Evolutionary conservation across 2,113 vertebrate genomes (phyloP).

Genomic region (Porphyrio hochstetteri): DNA sequence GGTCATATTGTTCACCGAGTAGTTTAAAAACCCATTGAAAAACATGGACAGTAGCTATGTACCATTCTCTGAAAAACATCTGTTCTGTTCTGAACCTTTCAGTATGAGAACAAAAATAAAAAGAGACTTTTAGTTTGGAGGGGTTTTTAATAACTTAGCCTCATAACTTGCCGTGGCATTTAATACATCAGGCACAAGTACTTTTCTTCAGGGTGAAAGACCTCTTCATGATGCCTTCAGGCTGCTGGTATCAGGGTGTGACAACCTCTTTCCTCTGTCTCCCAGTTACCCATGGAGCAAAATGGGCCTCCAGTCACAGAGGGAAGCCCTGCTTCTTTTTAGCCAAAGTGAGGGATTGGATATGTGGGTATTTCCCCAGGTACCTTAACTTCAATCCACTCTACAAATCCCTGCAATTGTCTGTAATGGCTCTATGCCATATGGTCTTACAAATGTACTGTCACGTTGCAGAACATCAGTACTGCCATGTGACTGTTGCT

Average conservation of each 20-base stretch:
- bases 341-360: background rate
- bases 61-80: background rate
- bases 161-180: background rate
- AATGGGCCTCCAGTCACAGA: background rate
- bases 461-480: background rate
- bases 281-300: background rate
- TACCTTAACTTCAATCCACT: background rate
- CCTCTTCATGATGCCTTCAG: background rate
- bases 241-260: background rate
- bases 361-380: background rate
- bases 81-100: background rate
- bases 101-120: too few relatives aligned
- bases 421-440: background rate
- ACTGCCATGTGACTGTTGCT: background rate
- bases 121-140: background rate
- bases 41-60: background rate
- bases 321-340: background rate
- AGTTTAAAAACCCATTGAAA: background rate
- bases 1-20: background rate
- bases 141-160: background rate
- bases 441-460: background rate
- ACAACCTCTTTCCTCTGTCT: background rate
- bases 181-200: background rate
- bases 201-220: background rate
- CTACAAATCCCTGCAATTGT: too few relatives aligned